Percentiles rank a stretch among this genome's conserved stretches.
These are phyloP conservation scores for Lepidurus couesii DNA, from an alignment of 1,140 invertebrate genomes.

Conservation along the genomic window DNA sequence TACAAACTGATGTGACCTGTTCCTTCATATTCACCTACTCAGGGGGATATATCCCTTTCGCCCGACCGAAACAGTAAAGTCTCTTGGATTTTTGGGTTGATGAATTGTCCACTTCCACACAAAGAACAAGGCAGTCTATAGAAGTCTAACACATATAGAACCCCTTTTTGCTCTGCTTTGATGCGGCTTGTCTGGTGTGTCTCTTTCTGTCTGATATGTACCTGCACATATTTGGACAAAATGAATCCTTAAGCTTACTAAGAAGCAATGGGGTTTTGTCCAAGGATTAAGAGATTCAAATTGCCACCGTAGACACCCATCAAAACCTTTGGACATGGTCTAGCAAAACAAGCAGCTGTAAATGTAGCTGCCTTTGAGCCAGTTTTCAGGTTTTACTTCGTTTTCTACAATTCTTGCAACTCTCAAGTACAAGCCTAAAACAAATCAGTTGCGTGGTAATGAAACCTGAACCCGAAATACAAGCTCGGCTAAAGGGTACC, in stretches of 20 bases:
- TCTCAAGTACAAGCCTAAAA: neutral
- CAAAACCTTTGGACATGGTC: neutral
- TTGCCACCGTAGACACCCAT: neutral
- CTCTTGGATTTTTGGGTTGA: no score
- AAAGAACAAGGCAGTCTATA: no score
- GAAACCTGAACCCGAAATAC: neutral
- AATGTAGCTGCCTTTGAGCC: no score
- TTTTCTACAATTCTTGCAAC: neutral
- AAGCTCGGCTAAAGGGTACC: neutral
- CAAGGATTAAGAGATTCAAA: slow-evolving; percentile 12
- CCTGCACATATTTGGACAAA: neutral
- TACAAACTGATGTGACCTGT: no score
- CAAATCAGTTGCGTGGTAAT: neutral
- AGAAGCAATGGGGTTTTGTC: neutral
- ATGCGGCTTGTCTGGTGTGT: neutral
- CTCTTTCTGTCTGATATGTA: neutral
- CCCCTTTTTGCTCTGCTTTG: no score
- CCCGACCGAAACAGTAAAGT: no score
- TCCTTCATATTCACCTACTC: no score
- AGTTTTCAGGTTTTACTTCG: neutral
- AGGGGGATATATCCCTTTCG: no score
- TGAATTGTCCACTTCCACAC: no score
- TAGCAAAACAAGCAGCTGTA: neutral
- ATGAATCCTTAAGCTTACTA: neutral
- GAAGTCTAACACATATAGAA: no score